These are phyloP conservation scores for Artibeus jamaicensis DNA, from an alignment of 2,797 vertebrate genomes.

Conservation along the genomic window DNA sequence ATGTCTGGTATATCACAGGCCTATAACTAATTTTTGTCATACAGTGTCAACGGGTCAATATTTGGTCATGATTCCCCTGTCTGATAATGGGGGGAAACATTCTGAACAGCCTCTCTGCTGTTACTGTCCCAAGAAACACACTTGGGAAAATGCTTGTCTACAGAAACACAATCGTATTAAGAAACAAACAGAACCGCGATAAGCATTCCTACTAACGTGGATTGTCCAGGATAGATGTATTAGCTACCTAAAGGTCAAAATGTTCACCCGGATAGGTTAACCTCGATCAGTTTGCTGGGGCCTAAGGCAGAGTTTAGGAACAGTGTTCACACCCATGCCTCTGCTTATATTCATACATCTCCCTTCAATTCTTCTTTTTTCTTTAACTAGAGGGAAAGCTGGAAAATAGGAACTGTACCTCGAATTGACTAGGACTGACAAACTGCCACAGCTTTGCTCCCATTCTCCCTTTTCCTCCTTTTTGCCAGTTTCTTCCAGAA, in stretches of 20 bases:
- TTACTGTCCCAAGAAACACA: neutral
- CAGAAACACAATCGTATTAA: neutral
- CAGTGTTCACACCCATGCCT: neutral
- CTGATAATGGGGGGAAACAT: neutral
- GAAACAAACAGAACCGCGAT: neutral
- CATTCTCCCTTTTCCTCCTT: neutral
- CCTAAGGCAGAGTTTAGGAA: neutral
- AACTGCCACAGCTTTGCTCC: neutral
- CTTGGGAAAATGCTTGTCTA: neutral
- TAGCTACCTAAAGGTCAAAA: neutral
- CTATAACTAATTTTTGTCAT: neutral
- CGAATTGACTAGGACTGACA: neutral
- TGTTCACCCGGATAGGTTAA: neutral
- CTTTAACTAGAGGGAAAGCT: neutral
- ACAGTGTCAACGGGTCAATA: neutral
- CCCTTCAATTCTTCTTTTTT: neutral
- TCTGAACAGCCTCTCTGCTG: neutral
- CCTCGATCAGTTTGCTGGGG: neutral
- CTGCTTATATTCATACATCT: neutral
- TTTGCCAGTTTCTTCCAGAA: neutral
- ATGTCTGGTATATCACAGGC: neutral
- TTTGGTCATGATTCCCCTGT: neutral
- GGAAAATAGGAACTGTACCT: neutral
- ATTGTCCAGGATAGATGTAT: neutral
- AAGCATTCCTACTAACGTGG: neutral